Evolutionary conservation across 2,888 invertebrate species (phyloP).

Genomic region (Hylaea fasciaria): DNA sequence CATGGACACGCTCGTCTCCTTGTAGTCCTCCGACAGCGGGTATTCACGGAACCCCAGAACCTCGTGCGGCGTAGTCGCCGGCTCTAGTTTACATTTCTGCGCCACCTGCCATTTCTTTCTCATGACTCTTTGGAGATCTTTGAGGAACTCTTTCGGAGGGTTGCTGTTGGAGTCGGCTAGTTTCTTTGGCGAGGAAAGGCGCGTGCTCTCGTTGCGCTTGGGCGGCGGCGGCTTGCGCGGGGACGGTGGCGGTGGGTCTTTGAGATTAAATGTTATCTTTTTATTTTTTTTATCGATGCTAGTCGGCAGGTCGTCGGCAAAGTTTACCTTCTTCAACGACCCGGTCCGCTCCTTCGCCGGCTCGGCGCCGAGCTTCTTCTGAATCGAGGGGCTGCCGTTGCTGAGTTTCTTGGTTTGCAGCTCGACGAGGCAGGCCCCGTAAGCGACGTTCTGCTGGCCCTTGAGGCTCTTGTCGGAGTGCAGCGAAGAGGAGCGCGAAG

Average conservation of each 20-base stretch:
- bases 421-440: constrained; percentile 84
- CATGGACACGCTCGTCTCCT: constrained; percentile 93
- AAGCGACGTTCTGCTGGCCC: constrained; percentile 68
- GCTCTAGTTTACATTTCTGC: constrained; percentile 95
- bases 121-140: constrained; percentile 96
- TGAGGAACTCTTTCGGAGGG: constrained; percentile 92
- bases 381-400: constrained; percentile 68
- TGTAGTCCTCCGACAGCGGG: constrained; percentile 88
- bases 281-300: constrained; percentile 84
- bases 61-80: constrained; percentile 95
- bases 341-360: constrained; percentile 75
- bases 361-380: constrained; percentile 68
- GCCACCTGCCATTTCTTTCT: constrained; percentile 97
- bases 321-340: constrained; percentile 84
- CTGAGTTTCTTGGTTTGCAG: constrained; percentile 82
- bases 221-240: constrained; percentile 90
- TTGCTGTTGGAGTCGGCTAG: constrained; percentile 89
- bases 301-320: constrained; percentile 84
- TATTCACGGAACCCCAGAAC: constrained; percentile 95
- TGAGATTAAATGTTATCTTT: constrained; percentile 87
- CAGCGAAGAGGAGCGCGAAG: constrained; percentile 74
- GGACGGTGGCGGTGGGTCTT: constrained; percentile 81
- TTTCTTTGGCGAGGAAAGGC: constrained; percentile 91
- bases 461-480: constrained; percentile 74
- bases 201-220: constrained; percentile 90